Percentiles rank a stretch among this genome's conserved stretches.
phyloP scores from a whole-genome alignment of 2,797 vertebrate species.

The Huso huso region DNA sequence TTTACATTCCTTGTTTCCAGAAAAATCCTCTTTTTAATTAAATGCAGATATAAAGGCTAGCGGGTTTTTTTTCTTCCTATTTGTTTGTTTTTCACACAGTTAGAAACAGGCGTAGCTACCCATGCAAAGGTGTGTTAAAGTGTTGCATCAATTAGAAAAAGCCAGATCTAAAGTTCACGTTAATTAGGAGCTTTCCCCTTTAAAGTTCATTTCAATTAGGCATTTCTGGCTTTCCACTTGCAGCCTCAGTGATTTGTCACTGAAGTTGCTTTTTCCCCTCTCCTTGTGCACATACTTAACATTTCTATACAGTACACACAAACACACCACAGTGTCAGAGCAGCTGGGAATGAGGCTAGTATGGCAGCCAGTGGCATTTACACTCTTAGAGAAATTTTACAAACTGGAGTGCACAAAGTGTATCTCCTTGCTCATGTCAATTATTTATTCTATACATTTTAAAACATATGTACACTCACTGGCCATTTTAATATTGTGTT shows the following conservation, averaged over 20 bases:
- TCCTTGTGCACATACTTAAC: conserved; percentile 28
- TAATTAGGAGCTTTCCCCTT: conserved; percentile 57
- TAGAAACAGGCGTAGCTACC: neutral
- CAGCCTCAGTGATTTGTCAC: conserved; percentile 69
- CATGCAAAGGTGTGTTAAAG: conserved; percentile 32
- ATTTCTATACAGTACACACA: conserved; percentile 33
- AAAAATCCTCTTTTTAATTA: too few relatives aligned
- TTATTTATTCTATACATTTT: too few relatives aligned
- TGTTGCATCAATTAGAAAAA: conserved; percentile 52
- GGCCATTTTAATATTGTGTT: too few relatives aligned
- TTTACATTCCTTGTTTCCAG: too few relatives aligned
- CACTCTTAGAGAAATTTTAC: neutral
- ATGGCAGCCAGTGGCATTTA: conserved; percentile 13
- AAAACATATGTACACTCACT: too few relatives aligned
- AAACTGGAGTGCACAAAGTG: neutral
- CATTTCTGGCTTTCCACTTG: conserved; percentile 60
- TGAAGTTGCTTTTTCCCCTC: conserved; percentile 15
- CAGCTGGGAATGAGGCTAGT: conserved; percentile 8
- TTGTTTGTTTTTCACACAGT: conserved; percentile 5
- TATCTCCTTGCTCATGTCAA: too few relatives aligned
- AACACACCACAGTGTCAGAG: conserved; percentile 17
- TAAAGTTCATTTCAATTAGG: conserved; percentile 93
- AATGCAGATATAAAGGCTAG: neutral
- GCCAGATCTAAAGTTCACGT: conserved; percentile 45
- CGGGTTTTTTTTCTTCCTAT: neutral